Evolutionary conservation across 2,113 vertebrate species (phyloP).

Genomic region (Isurus oxyrinchus): DNA sequence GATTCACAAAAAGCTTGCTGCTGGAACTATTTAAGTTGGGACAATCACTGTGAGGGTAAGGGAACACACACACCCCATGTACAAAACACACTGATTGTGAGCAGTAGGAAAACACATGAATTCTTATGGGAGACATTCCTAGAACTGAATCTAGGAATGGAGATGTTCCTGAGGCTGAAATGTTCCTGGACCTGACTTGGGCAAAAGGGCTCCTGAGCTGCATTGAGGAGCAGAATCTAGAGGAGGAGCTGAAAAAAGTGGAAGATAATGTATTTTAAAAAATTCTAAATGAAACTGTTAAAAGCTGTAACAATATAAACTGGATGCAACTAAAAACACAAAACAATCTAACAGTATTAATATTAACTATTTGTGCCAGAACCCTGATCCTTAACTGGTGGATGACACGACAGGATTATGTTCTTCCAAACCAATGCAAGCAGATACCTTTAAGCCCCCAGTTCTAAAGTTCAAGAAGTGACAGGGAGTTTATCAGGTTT

Average conservation of each 20-base stretch:
- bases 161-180: neutral
- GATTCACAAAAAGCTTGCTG: too few relatives aligned
- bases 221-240: neutral
- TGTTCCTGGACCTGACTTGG: neutral
- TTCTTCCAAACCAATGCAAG: neutral
- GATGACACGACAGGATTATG: neutral
- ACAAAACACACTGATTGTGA: too few relatives aligned
- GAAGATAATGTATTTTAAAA: neutral
- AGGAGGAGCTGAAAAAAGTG: neutral
- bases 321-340: neutral
- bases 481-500: neutral
- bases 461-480: neutral
- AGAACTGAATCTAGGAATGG: too few relatives aligned
- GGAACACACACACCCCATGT: too few relatives aligned
- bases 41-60: too few relatives aligned
- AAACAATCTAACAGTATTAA: too few relatives aligned
- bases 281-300: neutral
- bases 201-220: neutral
- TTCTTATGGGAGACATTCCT: too few relatives aligned
- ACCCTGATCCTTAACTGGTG: neutral
- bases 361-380: neutral
- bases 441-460: neutral
- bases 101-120: too few relatives aligned
- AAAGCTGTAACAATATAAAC: neutral
- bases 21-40: too few relatives aligned